Conservation (phyloP, 2,888 invertebrate species). For the Frankliniella fusca region DNA sequence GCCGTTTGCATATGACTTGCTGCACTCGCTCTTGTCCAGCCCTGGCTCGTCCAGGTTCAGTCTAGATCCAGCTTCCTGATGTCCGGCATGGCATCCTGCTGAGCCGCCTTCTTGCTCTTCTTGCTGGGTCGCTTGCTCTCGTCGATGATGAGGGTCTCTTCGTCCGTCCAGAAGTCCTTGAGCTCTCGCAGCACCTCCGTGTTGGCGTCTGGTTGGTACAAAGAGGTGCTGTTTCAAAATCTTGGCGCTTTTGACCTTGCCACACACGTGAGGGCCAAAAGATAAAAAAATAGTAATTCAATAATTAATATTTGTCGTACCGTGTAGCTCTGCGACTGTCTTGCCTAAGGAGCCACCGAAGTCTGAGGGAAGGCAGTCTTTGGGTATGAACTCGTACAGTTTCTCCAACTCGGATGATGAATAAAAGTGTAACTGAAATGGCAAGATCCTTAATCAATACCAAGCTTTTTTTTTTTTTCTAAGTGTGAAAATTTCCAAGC, state of each 20-base stretch:
- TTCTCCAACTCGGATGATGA: conserved; percentile 54
- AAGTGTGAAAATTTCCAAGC: neutral
- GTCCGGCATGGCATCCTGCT: neutral
- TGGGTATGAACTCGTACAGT: conserved; percentile 56
- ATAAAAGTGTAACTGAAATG: conserved; percentile 59
- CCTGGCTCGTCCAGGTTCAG: neutral
- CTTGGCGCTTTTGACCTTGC: too few relatives aligned
- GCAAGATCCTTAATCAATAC: neutral
- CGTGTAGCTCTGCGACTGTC: conserved; percentile 38
- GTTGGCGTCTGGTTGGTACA: neutral
- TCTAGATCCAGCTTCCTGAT: neutral
- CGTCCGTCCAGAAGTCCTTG: neutral
- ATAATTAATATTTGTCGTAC: conserved; percentile 34
- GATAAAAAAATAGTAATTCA: neutral
- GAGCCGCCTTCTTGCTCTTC: neutral
- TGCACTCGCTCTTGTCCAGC: too few relatives aligned
- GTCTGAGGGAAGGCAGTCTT: conserved; percentile 57
- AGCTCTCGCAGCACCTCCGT: neutral
- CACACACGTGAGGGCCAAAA: too few relatives aligned
- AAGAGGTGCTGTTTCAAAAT: neutral
- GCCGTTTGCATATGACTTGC: too few relatives aligned
- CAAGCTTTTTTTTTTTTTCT: too few relatives aligned
- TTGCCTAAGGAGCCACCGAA: conserved; percentile 55
- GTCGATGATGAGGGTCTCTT: neutral
- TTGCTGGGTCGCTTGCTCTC: neutral